A percentile compares a stretch with the other conserved stretches of the same genome.
Evolutionary conservation across 2,888 invertebrate species (phyloP).

Genomic region (Zaprionus obscuricornis): DNA sequence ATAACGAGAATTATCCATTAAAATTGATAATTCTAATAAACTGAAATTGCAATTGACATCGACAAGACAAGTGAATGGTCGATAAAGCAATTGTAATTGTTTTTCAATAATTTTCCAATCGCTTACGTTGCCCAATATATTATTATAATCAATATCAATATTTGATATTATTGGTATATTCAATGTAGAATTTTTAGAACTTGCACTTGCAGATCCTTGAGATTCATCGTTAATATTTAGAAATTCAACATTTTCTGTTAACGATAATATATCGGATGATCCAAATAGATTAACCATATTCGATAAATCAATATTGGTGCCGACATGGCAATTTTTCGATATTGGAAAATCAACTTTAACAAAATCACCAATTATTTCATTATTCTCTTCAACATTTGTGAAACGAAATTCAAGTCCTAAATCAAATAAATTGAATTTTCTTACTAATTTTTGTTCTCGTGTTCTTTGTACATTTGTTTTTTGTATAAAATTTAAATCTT

Average conservation of each 20-base stretch:
- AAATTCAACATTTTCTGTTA: background rate
- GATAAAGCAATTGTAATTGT: conserved; percentile 47
- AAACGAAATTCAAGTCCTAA: no score
- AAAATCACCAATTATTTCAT: conserved; percentile 37
- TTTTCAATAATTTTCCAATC: no score
- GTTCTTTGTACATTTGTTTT: no score
- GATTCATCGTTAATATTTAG: background rate
- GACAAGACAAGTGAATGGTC: conserved; percentile 56
- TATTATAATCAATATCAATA: conserved; percentile 45
- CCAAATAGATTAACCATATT: conserved; percentile 10
- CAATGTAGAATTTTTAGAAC: background rate
- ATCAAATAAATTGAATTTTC: no score
- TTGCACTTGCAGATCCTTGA: background rate
- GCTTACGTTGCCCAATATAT: conserved; percentile 48
- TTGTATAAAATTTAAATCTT: conserved; percentile 10
- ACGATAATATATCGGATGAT: conserved; percentile 2
- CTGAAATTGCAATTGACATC: conserved; percentile 47
- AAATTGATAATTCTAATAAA: conserved; percentile 47
- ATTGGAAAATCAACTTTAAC: conserved; percentile 16
- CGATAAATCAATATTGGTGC: background rate
- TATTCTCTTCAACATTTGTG: background rate
- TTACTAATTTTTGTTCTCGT: no score
- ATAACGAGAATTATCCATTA: conserved; percentile 46
- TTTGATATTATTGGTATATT: conserved; percentile 14
- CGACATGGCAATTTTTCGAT: background rate